Base-by-base conservation (phyloP, 30 jellyfish, hydroid and myxozoan genomes). In the Rhopilema esculentum region DNA sequence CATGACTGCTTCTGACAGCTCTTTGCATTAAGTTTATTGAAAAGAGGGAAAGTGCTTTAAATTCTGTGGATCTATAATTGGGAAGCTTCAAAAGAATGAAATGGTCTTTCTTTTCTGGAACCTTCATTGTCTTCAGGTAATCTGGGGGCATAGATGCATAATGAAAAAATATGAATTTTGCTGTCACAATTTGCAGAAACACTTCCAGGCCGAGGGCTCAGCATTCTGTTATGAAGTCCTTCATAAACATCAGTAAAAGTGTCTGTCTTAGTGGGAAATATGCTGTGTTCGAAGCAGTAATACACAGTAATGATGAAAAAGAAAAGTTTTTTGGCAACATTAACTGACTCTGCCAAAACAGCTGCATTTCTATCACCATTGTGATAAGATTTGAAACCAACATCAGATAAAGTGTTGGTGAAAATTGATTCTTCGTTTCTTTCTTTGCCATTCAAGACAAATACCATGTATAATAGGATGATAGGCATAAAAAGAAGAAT, bases 21-120 rank as follows among this genome's bases (percentile, higher is more conserved):
- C n/a, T n/a, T n/a, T n/a, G n/a, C n/a, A n/a, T n/a, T n/a, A n/a
- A n/a, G n/a, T n/a, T n/a, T n/a, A n/a, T n/a, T n/a, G n/a, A n/a
- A n/a, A n/a, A n/a, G n/a, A n/a, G n/a, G n/a, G n/a, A n/a, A n/a
- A n/a, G n/a, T n/a, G n/a, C n/a, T n/a, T n/a, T n/a, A n/a, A n/a
- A n/a, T n/a, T n/a, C n/a, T n/a, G n/a, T n/a, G n/a, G n/a, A n/a
- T n/a, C n/a, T n/a, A n/a, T n/a, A n/a, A n/a, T n/a, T n/a, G n/a
- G n/a, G n/a, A n/a, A n/a, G n/a, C n/a, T n/a, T n/a, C n/a, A 81
- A 49, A 7, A 83, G 91, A 40, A 63, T 75, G 40, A 31, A 81
- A 66, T 81, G 83, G 28, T 24, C 66, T 31, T 64, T 81, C 6
- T 65, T 31, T 49, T 12, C 29, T 0, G 75, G 75, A 0, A 64